Base-by-base conservation (phyloP, 2,797 vertebrate genomes). In the Gymnothorax javanicus region DNA sequence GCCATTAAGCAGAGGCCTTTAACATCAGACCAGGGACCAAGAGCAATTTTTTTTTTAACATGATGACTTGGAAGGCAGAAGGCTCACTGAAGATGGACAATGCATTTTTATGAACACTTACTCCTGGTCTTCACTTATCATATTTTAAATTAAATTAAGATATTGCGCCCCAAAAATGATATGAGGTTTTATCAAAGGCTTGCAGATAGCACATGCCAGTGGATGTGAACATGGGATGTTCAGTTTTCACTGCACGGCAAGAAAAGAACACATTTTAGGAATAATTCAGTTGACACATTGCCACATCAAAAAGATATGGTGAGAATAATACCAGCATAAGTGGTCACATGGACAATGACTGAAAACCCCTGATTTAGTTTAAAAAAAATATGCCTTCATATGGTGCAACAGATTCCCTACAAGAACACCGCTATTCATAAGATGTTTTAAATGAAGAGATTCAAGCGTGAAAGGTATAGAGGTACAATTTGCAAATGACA, bases 401-500 rank as follows among this genome's bases (percentile, higher is more conserved):
- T 25, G 64, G n/a, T n/a, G 23, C 64, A 20, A 69, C 64, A n/a
- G 64, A 25, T 25, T 25, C 23, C 23, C 64, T 69, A n/a, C n/a
- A n/a, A n/a, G n/a, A 25, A n/a, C 64, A 69, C 87, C 1, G 4
- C n/a, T 69, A 69, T 25, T 69, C 64, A n/a, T 69, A n/a, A 69
- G 1, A 62, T 20, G 60, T 17, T 12, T 62, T 62, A 20, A 62
- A 60, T 60, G 1, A 60, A 11, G 17, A 43, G 84, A 69, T 86
- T 84, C 91, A 90, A 88, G 43, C 82, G 85, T 60, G 17, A 67
- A 91, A 6, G 75, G 88, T 84, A 86, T 69, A 13, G 33, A 75
- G 17, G 69, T 85, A 85, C 87, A 91, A 92, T 87, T 59, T 85
- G 90, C 91, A 90, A 92, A 93, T 7, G 25, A 25, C 64, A 25